These are phyloP conservation scores for Cheilosia impressa DNA, from an alignment of 2,888 invertebrate species.

Conservation along the genomic window DNA sequence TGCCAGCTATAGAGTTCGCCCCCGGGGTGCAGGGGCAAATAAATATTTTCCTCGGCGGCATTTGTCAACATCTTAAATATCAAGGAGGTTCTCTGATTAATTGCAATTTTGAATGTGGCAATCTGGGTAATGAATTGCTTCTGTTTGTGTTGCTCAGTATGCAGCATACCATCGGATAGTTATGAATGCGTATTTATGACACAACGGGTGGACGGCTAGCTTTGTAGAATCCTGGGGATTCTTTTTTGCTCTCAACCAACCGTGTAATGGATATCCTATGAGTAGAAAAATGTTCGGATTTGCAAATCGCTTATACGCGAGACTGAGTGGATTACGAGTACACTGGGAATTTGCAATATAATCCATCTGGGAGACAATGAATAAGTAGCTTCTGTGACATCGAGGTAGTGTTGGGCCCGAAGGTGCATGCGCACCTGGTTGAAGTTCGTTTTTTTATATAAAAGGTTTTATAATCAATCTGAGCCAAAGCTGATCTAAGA, in stretches of 20 bases:
- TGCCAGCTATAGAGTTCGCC: constrained; percentile 3
- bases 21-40: constrained; percentile 37
- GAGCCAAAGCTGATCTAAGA: no score
- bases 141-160: constrained; percentile 29
- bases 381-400: constrained; percentile 9
- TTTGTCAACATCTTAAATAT: constrained; percentile 73
- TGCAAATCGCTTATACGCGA: constrained; percentile 19
- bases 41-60: constrained; percentile 67
- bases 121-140: constrained; percentile 72
- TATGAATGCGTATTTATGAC: constrained; percentile 68
- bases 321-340: constrained; percentile 8
- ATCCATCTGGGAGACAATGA: constrained; percentile 55
- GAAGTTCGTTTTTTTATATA: background rate
- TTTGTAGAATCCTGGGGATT: constrained; percentile 35
- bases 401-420: background rate
- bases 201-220: constrained; percentile 42
- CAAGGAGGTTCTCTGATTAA: constrained; percentile 66
- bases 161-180: constrained; percentile 37
- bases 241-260: constrained; percentile 10
- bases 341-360: constrained; percentile 30
- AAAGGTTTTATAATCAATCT: no score
- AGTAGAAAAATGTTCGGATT: constrained; percentile 33
- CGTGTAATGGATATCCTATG: constrained; percentile 29
- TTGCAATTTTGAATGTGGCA: constrained; percentile 65
- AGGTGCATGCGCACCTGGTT: background rate